Percentiles rank a stretch among this genome's conserved stretches.
These are phyloP conservation scores for Percina caprodes DNA, from an alignment of 2,113 vertebrate species.

Conservation along the genomic window DNA sequence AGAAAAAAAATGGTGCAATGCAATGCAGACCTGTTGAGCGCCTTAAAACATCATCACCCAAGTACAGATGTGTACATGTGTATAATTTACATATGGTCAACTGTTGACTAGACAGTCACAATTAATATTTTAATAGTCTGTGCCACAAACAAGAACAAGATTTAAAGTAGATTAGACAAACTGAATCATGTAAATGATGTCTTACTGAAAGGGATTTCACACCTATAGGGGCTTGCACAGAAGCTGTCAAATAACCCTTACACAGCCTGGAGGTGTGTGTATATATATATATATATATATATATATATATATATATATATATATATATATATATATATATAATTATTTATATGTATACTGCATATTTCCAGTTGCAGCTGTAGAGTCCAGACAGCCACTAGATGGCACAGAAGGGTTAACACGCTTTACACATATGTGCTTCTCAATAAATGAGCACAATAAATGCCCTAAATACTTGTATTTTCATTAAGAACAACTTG, in stretches of 20 bases:
- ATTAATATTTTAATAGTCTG: background rate
- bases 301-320: no score
- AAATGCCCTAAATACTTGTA: background rate
- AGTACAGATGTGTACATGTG: background rate
- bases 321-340: no score
- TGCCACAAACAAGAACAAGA: background rate
- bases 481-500: background rate
- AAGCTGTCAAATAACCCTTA: no score
- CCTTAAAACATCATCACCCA: background rate
- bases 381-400: slow-evolving; percentile 1
- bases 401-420: slow-evolving; percentile 28
- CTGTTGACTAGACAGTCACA: background rate
- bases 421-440: background rate
- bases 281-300: no score
- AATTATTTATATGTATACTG: no score
- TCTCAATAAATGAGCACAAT: background rate
- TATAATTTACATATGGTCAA: background rate
- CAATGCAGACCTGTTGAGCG: slow-evolving; percentile 56
- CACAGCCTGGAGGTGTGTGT: no score
- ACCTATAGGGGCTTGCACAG: background rate
- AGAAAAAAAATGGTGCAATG: slow-evolving; percentile 35
- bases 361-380: background rate
- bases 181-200: background rate
- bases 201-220: background rate
- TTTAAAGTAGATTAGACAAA: background rate